A percentile compares a stretch with the other conserved stretches of the same genome.
These are phyloP conservation scores for Chelidonichthys spinosus DNA, from an alignment of 2,797 vertebrate species.

Conservation along the genomic window DNA sequence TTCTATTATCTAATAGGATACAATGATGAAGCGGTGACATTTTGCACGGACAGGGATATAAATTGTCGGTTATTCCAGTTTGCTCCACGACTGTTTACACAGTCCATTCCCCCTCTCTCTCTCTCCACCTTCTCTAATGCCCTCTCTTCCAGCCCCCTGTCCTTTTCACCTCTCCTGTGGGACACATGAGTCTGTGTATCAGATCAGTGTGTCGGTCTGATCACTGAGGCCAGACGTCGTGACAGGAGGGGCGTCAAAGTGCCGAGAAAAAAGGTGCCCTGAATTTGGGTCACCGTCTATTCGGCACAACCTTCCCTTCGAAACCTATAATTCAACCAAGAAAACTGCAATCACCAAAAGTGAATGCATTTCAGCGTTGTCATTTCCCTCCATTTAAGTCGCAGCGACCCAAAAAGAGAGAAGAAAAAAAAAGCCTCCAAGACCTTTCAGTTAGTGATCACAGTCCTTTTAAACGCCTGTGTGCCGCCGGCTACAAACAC, in stretches of 20 bases:
- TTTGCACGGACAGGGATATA: not conserved
- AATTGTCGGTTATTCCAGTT: not conserved
- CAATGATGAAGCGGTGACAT: not conserved
- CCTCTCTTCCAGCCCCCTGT: slow-evolving; percentile 34
- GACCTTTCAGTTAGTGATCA: slow-evolving; percentile 52
- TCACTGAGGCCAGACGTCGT: slow-evolving; percentile 18
- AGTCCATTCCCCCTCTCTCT: not conserved
- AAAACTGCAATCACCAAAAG: not conserved
- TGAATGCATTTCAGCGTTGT: slow-evolving; percentile 14
- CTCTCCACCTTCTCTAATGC: slow-evolving; percentile 7
- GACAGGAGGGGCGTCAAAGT: not conserved
- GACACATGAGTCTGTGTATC: slow-evolving; percentile 36
- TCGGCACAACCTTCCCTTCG: slow-evolving; percentile 13
- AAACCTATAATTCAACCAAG: slow-evolving; percentile 21
- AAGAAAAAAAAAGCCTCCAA: slow-evolving; percentile 32
- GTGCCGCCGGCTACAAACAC: slow-evolving; percentile 50
- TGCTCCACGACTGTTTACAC: slow-evolving; percentile 11
- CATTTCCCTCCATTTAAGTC: slow-evolving; percentile 35
- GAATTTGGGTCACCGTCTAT: slow-evolving; percentile 18
- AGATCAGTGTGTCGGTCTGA: slow-evolving; percentile 42
- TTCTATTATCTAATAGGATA: no score
- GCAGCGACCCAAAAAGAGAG: slow-evolving; percentile 7
- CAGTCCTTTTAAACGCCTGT: slow-evolving; percentile 39
- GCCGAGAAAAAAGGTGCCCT: slow-evolving; percentile 21
- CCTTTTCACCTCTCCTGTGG: slow-evolving; percentile 13